Evolutionary conservation across 1,140 invertebrate species (phyloP), one percentile per base, ranked within the genome.

Genomic region (Hylaeus anthracinus): DNA sequence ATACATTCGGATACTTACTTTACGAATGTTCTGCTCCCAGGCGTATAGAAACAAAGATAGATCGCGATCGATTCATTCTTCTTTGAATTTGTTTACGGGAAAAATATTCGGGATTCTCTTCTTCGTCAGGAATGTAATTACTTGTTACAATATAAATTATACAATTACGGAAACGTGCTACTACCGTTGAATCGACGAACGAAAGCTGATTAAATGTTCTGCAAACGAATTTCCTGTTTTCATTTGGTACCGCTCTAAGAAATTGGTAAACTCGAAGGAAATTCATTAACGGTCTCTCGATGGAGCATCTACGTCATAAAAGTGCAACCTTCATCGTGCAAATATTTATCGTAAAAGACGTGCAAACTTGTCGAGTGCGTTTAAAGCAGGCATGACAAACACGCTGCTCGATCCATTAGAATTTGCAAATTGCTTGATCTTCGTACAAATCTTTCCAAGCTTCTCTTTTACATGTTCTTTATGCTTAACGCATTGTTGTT

Each of bases 311-410:
- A 41, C 12, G 58, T 39, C n/a, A 14, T 48, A 48, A 39, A 63
- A 73, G 58, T 10, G 56, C 14, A 63, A 73, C 15, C 58, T 61
- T 61, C 0, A n/a, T 5, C 26, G 58, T 10, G 41, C 41, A 61
- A 72, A 72, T 61, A 39, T 73, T 63, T 63, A 48, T 51, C 45
- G 26, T 45, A 60, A 61, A 45, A 45, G 39, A 39, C 37, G 67
- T 0, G 70, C 55, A 60, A 60, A 8, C 53, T 26, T 10, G 26
- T 15, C 15, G 14, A 8, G 43, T 73, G n/a, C n/a, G 26, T 1
- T 60, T 63, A 63, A 48, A 73, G 56, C 45, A 48, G 45, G 8
- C 45, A 48, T 48, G 45, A 6, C 45, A 48, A 48, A 48, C 45
- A 48, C 45, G 45, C 8, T 48, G 8, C 45, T 8, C 2, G 45